Base-by-base conservation (phyloP, 2,888 invertebrate species). In the Capitulum mitella region DNA sequence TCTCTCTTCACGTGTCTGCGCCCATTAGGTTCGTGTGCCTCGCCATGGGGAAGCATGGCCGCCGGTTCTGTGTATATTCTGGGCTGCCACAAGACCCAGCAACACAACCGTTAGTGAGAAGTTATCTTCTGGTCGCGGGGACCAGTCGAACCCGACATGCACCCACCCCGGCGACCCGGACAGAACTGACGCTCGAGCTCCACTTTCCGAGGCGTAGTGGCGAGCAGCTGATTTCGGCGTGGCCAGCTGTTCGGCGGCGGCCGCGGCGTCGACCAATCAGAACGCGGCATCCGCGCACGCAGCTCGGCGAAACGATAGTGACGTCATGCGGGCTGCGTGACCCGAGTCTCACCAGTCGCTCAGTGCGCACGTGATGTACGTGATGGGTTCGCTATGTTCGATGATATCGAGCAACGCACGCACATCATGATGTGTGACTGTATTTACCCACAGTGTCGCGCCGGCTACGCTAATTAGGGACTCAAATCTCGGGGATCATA, bases 181-280 rank as follows among this genome's bases (percentile, higher is more conserved):
- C 32, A 34, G 34, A 19, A 64, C 64, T 64, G 64, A 32, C 64
- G 64, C 34, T 0, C 34, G 16, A 32, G 64, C 64, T 34, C 64
- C 32, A 34, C 64, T 34, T 32, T 64, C 64, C 64, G 64, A 16
- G 29, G 64, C 64, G 64, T 64, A 64, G 64, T 64, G 64, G 34
- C 64, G 64, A 64, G 64, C 64, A 64, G 64, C 64, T 64, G 64
- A 64, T 64, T 34, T 64, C 61, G 34, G 32, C 34, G 64, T 3
- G 64, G 64, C 64, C 64, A 64, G 64, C 64, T 64, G 64, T 32
- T 64, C 64, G 34, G 19, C 32, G 34, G 64, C 64, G 64, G 34
- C 34, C 6, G 19, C 61, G 64, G 32, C 64, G 34, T 16, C 64
- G 16, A 64, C 64, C 64, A 64, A 64, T 64, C 64, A 64, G 34